Conservation (phyloP, 2,888 invertebrate genomes). For the Tenthredo notha region DNA sequence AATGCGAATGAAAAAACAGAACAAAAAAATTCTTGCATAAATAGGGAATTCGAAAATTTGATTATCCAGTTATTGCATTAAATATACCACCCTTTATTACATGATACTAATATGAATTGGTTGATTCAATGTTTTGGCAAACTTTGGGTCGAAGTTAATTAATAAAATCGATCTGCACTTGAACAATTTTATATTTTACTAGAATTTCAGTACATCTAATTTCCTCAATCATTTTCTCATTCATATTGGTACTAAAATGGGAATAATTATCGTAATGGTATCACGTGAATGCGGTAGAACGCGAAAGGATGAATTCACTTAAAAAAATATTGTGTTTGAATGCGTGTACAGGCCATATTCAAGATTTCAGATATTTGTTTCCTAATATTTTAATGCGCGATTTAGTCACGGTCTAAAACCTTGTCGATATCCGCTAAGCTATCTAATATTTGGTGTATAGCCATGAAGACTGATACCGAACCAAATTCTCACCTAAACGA, state of each 20-base stretch:
- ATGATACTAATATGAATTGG: neutral
- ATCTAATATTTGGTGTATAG: neutral
- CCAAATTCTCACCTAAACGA: constrained; percentile 15
- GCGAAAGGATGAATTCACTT: neutral
- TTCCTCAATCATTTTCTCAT: neutral
- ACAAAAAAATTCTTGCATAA: neutral
- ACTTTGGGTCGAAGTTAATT: neutral
- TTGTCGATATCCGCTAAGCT: constrained; percentile 1
- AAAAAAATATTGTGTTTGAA: neutral
- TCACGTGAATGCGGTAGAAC: neutral
- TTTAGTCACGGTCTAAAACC: constrained; percentile 46
- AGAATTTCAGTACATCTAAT: neutral
- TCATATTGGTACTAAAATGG: neutral
- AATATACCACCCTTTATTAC: neutral
- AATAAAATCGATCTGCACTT: neutral
- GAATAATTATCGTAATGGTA: neutral
- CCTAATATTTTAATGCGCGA: neutral
- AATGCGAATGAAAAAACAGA: neutral
- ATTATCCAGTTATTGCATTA: neutral
- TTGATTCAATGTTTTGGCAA: neutral
- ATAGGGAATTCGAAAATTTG: neutral
- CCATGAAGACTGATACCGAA: constrained; percentile 2
- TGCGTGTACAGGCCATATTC: neutral
- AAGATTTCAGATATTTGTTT: constrained; percentile 24
- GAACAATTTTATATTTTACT: neutral